A percentile compares a stretch with the other conserved stretches of the same genome.
Evolutionary conservation across 2,113 vertebrate species (phyloP).

Genomic region (Thalassoma bifasciatum): DNA sequence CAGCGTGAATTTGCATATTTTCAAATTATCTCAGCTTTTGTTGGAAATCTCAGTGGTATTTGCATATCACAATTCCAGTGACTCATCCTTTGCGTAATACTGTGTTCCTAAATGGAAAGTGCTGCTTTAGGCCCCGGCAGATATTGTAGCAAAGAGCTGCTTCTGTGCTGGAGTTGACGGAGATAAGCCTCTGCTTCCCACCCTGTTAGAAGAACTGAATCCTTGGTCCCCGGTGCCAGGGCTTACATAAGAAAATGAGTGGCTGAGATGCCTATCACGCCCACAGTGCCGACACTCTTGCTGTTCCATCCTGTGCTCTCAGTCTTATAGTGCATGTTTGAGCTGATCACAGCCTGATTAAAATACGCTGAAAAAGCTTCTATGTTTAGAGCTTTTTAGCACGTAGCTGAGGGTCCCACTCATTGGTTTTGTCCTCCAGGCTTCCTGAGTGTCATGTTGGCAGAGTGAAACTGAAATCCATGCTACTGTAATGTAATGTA

Average conservation of each 20-base stretch:
- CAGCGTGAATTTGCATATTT: slow-evolving; percentile 58
- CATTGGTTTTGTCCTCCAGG: not conserved
- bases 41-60: slow-evolving; percentile 44
- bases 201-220: slow-evolving; percentile 23
- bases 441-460: slow-evolving; percentile 3
- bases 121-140: slow-evolving; percentile 23
- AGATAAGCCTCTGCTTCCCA: slow-evolving; percentile 39
- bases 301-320: slow-evolving; percentile 37
- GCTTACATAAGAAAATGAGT: slow-evolving; percentile 54
- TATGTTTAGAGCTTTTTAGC: slow-evolving; percentile 5
- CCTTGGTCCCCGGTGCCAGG: slow-evolving; percentile 40
- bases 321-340: slow-evolving; percentile 33
- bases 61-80: slow-evolving; percentile 38
- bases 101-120: slow-evolving; percentile 39
- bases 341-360: slow-evolving; percentile 34
- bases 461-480: not conserved
- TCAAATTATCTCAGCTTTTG: slow-evolving; percentile 50
- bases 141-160: slow-evolving; percentile 21
- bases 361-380: not conserved
- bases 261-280: slow-evolving; percentile 49
- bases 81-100: slow-evolving; percentile 42
- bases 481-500: not conserved
- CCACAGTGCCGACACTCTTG: slow-evolving; percentile 33
- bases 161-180: slow-evolving; percentile 15
- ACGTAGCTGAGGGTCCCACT: slow-evolving; percentile 21